Evolutionary conservation across 2,888 invertebrate genomes (phyloP).

Genomic region (Drosophila eohydei): DNA sequence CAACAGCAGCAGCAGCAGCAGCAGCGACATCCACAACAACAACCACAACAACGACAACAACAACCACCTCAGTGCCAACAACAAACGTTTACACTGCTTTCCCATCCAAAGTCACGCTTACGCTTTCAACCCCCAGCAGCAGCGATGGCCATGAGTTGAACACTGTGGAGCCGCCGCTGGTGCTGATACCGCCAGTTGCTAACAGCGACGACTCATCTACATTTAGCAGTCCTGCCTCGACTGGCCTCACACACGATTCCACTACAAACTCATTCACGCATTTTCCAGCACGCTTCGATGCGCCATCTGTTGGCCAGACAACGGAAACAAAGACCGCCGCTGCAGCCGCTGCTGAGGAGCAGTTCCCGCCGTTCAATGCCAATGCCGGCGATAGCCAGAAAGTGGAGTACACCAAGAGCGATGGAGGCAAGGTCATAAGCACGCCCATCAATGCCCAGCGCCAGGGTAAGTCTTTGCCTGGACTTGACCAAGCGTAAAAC

Average conservation of each 20-base stretch:
- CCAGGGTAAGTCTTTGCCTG: conserved; percentile 59
- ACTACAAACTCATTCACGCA: conserved; percentile 78
- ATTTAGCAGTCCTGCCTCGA: conserved; percentile 24
- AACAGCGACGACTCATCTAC: conserved; percentile 29
- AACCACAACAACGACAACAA: conserved; percentile 44
- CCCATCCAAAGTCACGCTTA: conserved; percentile 79
- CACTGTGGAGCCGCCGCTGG: conserved; percentile 65
- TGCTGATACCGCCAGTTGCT: conserved; percentile 70
- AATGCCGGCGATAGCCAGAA: conserved; percentile 53
- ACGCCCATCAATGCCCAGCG: conserved; percentile 64
- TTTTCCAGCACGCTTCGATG: conserved; percentile 82
- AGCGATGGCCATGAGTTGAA: conserved; percentile 28
- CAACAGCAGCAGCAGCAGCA: conserved; percentile 20
- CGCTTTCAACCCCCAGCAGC: conserved; percentile 60
- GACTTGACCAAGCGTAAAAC: background rate
- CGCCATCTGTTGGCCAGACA: conserved; percentile 19
- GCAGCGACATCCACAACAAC: conserved; percentile 28
- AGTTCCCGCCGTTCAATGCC: conserved; percentile 59
- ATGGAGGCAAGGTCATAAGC: conserved; percentile 83
- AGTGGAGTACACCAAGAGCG: conserved; percentile 82
- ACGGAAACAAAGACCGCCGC: background rate
- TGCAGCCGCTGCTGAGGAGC: conserved; percentile 47
- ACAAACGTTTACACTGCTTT: conserved; percentile 65
- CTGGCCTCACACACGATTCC: conserved; percentile 39
- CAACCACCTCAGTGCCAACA: conserved; percentile 64